phyloP scores from a whole-genome alignment of 2,888 invertebrate species.

The Nebria brevicollis region DNA sequence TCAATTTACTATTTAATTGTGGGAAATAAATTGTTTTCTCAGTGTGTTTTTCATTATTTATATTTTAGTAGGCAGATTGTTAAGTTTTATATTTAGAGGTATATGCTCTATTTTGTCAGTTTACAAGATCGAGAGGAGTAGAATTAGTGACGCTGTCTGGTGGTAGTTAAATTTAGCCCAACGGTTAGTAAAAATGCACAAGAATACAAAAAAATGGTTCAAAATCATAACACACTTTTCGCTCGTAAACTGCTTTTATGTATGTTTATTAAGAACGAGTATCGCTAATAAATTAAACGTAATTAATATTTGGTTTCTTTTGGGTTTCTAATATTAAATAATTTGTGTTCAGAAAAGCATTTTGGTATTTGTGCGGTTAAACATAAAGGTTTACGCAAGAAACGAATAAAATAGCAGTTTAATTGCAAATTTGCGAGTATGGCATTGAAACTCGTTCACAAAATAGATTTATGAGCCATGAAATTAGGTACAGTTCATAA shows the following conservation, averaged over 20 bases:
- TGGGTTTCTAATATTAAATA: neutral
- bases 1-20: neutral
- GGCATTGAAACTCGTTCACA: too few species aligned
- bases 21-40: neutral
- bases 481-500: too few species aligned
- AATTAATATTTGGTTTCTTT: neutral
- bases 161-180: conserved; percentile 27
- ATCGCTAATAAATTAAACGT: too few species aligned
- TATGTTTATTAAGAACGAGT: too few species aligned
- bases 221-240: too few species aligned
- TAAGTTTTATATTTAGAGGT: neutral
- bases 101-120: neutral
- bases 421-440: too few species aligned
- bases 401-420: too few species aligned
- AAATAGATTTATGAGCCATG: too few species aligned
- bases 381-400: too few species aligned
- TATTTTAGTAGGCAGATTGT: neutral
- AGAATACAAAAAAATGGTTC: neutral
- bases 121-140: conserved; percentile 18
- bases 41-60: neutral
- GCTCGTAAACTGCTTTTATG: too few species aligned
- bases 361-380: neutral
- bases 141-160: conserved; percentile 35
- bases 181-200: conserved; percentile 13
- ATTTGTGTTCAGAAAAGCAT: neutral